A percentile compares a stretch with the other conserved stretches of the same genome.
These are phyloP conservation scores for Papilio glaucus DNA, from an alignment of 1,140 invertebrate genomes.

Conservation along the genomic window DNA sequence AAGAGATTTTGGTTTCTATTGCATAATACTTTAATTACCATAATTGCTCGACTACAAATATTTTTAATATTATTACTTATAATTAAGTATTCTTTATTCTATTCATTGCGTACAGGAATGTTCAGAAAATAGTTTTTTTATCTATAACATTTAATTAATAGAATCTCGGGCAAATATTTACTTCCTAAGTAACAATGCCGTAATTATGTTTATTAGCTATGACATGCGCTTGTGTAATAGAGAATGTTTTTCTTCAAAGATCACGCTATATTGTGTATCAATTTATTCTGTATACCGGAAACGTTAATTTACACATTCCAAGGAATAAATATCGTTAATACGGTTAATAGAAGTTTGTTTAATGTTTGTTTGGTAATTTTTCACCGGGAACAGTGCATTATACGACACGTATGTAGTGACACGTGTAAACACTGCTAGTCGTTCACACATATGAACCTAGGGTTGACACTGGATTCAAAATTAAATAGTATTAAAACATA, in stretches of 20 bases:
- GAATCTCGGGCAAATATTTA: no score
- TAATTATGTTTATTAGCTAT: no score
- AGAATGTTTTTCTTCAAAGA: not conserved
- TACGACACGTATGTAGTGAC: constrained; percentile 49
- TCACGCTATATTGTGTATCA: not conserved
- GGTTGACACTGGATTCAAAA: constrained; percentile 4
- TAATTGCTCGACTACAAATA: no score
- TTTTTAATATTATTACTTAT: no score
- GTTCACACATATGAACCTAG: constrained; percentile 2
- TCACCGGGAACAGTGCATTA: constrained; percentile 41
- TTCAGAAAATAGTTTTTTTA: no score
- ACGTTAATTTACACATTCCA: constrained; percentile 30
- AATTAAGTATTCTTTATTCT: no score
- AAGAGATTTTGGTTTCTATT: no score
- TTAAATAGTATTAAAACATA: no score
- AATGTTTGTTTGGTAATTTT: constrained; percentile 50
- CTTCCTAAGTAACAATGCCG: no score
- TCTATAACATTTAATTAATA: no score
- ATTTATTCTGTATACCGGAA: not conserved
- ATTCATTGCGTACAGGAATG: no score
- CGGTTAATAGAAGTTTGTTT: constrained; percentile 39
- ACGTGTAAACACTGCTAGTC: constrained; percentile 48
- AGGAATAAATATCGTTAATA: constrained; percentile 21
- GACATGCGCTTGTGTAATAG: not conserved
- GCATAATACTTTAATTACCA: no score